These are phyloP conservation scores for Rhinichthys klamathensis DNA, from an alignment of 2,113 vertebrate genomes.

Conservation along the genomic window DNA sequence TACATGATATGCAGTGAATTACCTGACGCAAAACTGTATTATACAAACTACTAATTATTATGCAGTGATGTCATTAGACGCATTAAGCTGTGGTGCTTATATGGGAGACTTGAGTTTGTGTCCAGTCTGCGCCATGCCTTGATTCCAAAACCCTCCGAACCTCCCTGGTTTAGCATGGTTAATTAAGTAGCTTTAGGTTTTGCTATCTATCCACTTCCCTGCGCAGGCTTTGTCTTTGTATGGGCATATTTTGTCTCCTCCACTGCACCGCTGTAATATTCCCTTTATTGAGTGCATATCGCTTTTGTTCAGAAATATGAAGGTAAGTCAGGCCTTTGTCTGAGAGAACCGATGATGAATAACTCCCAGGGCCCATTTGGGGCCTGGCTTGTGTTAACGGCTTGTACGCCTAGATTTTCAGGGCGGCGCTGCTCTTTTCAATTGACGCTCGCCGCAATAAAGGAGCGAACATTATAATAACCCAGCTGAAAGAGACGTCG, in stretches of 20 bases:
- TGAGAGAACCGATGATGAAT: constrained; percentile 53
- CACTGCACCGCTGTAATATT: constrained; percentile 50
- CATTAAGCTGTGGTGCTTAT: background rate
- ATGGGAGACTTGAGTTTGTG: background rate
- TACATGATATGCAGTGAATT: background rate
- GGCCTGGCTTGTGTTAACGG: constrained; percentile 54
- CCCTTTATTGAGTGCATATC: constrained; percentile 55
- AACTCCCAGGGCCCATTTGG: constrained; percentile 50
- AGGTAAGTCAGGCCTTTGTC: constrained; percentile 47
- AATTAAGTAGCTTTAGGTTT: constrained; percentile 23
- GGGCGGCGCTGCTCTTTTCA: constrained; percentile 59
- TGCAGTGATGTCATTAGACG: background rate
- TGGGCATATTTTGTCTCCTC: constrained; percentile 43
- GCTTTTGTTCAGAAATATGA: constrained; percentile 58
- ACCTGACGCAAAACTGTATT: background rate
- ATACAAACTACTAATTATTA: background rate
- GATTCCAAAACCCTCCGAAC: background rate
- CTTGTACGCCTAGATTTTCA: constrained; percentile 50
- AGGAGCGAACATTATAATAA: constrained; percentile 63
- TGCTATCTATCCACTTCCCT: constrained; percentile 15
- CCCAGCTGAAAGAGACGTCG: constrained; percentile 67
- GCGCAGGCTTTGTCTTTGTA: constrained; percentile 28
- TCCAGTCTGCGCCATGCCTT: background rate
- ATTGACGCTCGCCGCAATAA: constrained; percentile 62
- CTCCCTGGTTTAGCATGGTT: background rate